Conservation (phyloP, 2,113 vertebrate genomes). For the Gymnobelideus leadbeateri region DNA sequence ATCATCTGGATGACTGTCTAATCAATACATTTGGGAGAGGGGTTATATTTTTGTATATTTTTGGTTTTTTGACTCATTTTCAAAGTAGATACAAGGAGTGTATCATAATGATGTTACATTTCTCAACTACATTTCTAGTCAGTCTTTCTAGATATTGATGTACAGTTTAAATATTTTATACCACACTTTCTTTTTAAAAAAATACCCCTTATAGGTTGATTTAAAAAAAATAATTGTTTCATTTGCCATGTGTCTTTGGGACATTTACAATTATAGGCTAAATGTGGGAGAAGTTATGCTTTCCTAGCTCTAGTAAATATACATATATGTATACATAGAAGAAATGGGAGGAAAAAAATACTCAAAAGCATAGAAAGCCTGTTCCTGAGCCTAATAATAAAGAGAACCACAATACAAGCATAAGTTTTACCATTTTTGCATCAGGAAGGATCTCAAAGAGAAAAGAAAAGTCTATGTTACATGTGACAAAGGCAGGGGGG, state of each 20-base stretch:
- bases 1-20: not conserved
- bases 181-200: slow-evolving; percentile 23
- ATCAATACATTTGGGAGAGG: not conserved
- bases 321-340: too few relatives aligned
- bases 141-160: not conserved
- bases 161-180: slow-evolving; percentile 39
- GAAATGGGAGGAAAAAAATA: slow-evolving; percentile 17
- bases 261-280: too few relatives aligned
- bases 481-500: not conserved
- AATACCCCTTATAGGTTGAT: not conserved
- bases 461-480: slow-evolving; percentile 10
- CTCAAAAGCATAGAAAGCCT: slow-evolving; percentile 35
- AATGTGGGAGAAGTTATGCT: too few relatives aligned
- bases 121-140: slow-evolving; percentile 40
- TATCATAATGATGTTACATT: not conserved
- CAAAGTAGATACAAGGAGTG: not conserved
- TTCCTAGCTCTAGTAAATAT: too few relatives aligned
- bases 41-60: not conserved
- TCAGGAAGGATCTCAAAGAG: not conserved
- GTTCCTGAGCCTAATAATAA: slow-evolving; percentile 39
- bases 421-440: slow-evolving; percentile 12
- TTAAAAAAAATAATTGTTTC: not conserved
- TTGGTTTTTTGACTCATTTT: slow-evolving; percentile 7
- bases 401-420: not conserved
- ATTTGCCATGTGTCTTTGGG: not conserved